Evolutionary conservation across 2,888 invertebrate genomes (phyloP).

Genomic region (Dasypogon diadema): DNA sequence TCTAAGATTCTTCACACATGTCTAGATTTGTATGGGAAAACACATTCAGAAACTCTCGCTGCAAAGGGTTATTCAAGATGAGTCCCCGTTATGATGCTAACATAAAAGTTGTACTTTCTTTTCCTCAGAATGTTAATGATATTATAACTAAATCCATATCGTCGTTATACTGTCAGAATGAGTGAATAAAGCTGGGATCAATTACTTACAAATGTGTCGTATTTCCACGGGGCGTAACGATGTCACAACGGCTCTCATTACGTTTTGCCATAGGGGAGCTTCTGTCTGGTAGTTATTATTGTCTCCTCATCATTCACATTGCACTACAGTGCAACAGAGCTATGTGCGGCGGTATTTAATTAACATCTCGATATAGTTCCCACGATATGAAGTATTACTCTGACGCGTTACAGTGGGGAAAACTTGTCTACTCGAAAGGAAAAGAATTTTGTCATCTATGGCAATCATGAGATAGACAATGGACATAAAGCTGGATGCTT

Average conservation of each 20-base stretch:
- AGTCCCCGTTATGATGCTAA: too few relatives aligned
- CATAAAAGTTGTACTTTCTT: neutral
- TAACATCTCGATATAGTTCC: neutral
- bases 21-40: too few relatives aligned
- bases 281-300: neutral
- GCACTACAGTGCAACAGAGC: neutral
- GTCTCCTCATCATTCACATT: neutral
- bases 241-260: conserved; percentile 37
- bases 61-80: too few relatives aligned
- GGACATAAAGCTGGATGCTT: too few relatives aligned
- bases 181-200: conserved; percentile 26
- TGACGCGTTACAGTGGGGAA: neutral
- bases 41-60: too few relatives aligned
- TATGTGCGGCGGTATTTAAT: neutral
- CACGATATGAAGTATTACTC: neutral
- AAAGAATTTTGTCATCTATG: too few relatives aligned
- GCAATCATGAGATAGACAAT: too few relatives aligned
- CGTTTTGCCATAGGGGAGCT: conserved; percentile 2
- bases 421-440: neutral
- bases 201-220: conserved; percentile 5
- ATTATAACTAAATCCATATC: neutral
- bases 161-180: neutral
- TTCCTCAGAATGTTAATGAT: neutral
- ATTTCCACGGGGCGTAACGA: conserved; percentile 19
- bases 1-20: too few relatives aligned